Percentiles rank a stretch among this genome's conserved stretches.
These are phyloP conservation scores for Cryptoprocta ferox DNA, from an alignment of 2,797 vertebrate genomes.

Conservation along the genomic window DNA sequence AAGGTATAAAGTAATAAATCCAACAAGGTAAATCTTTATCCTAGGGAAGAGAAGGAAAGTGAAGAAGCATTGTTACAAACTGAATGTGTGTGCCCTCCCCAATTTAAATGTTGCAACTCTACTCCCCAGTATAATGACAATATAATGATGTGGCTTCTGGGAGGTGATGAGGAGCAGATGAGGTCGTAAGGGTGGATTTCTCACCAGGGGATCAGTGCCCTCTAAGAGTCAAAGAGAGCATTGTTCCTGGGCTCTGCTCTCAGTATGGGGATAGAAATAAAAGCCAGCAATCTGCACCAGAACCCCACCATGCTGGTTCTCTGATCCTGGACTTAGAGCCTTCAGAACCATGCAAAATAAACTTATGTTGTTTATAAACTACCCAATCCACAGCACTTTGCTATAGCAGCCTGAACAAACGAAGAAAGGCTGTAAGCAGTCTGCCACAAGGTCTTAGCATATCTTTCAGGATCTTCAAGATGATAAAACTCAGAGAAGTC, in stretches of 20 bases:
- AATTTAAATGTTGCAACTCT: not conserved
- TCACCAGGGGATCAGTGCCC: not conserved
- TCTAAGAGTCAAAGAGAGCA: not conserved
- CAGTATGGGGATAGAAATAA: not conserved
- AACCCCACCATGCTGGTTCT: not conserved
- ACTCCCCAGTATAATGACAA: not conserved
- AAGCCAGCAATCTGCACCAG: not conserved
- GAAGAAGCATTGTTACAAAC: not conserved
- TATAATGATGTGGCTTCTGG: not conserved
- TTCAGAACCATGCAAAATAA: not conserved
- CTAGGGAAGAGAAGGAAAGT: not conserved
- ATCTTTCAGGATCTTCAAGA: not conserved
- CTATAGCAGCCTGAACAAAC: not conserved
- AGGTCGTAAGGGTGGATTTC: no score
- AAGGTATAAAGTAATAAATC: rapidly evolving
- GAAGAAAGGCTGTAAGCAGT: not conserved
- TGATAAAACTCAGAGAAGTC: not conserved
- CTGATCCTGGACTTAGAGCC: not conserved
- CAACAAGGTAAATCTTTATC: not conserved
- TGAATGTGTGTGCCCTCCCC: not conserved
- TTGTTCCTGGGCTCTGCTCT: not conserved
- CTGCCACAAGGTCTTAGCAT: not conserved
- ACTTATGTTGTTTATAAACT: not conserved
- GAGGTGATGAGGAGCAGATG: not conserved
- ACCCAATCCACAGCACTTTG: not conserved